Conservation (phyloP, 2,888 invertebrate genomes). For the Argynnis bischoffii region DNA sequence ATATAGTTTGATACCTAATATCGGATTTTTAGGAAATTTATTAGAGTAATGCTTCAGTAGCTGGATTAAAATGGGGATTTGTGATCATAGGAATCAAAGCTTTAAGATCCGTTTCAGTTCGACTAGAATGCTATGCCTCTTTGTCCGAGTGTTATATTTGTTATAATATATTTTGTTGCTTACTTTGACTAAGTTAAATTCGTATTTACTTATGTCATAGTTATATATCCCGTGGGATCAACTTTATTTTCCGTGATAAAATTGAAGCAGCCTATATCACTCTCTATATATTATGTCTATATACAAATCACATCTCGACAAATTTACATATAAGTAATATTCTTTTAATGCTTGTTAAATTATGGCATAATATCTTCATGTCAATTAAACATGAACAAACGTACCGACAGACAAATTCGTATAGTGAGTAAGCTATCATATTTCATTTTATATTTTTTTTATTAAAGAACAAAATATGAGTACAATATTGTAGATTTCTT, state of each 20-base stretch:
- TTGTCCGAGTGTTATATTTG: conserved; percentile 33
- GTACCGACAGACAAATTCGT: background rate
- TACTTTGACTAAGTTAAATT: background rate
- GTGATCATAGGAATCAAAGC: conserved; percentile 81
- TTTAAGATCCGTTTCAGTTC: conserved; percentile 76
- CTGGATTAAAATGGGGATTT: conserved; percentile 67
- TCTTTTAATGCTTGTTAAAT: too few relatives aligned
- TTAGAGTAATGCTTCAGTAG: conserved; percentile 76
- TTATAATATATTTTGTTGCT: background rate
- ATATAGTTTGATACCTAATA: conserved; percentile 79
- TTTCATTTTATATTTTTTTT: background rate
- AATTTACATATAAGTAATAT: too few relatives aligned
- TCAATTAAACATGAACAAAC: too few relatives aligned
- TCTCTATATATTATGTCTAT: too few relatives aligned
- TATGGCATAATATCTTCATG: too few relatives aligned
- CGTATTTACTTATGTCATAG: too few relatives aligned
- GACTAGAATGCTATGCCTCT: conserved; percentile 64
- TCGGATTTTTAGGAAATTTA: conserved; percentile 80
- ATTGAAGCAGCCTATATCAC: too few relatives aligned
- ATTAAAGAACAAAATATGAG: too few relatives aligned
- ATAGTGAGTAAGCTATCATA: conserved; percentile 16
- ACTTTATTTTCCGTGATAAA: too few relatives aligned
- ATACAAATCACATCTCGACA: too few relatives aligned
- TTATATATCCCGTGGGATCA: too few relatives aligned
- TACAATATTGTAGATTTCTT: too few relatives aligned